phyloP scores from a whole-genome alignment of 2,888 invertebrate genomes.

The Sceliomorpha sp. region DNA sequence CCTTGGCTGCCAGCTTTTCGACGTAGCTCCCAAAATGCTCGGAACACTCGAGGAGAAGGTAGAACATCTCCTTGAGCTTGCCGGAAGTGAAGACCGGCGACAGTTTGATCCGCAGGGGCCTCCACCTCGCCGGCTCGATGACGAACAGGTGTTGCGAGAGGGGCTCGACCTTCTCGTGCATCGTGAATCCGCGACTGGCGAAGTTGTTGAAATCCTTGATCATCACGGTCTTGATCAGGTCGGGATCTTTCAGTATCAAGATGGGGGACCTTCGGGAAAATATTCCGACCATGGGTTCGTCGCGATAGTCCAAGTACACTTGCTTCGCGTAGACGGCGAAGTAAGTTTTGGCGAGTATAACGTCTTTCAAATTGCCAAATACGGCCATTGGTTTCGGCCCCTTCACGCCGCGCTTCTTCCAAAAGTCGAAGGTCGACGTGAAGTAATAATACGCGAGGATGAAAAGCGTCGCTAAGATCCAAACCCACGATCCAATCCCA shows the following conservation, averaged over 20 bases:
- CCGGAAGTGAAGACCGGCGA: slow-evolving; percentile 81
- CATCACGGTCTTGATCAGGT: slow-evolving; percentile 40
- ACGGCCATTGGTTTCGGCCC: slow-evolving; percentile 74
- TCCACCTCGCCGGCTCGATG: slow-evolving; percentile 81
- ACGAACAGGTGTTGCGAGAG: slow-evolving; percentile 78
- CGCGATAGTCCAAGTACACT: slow-evolving; percentile 29
- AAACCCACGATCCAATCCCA: too few species aligned
- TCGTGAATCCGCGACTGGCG: slow-evolving; percentile 65
- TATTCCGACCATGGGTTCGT: slow-evolving; percentile 58
- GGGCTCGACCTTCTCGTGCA: slow-evolving; percentile 71
- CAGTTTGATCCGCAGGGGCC: slow-evolving; percentile 79
- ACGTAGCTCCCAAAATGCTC: slow-evolving; percentile 78
- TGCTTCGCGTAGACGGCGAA: not conserved
- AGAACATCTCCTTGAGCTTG: slow-evolving; percentile 81
- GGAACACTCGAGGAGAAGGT: slow-evolving; percentile 79
- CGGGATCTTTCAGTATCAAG: slow-evolving; percentile 60
- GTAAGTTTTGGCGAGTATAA: slow-evolving; percentile 57
- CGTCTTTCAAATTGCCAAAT: slow-evolving; percentile 78
- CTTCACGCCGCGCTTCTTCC: slow-evolving; percentile 75
- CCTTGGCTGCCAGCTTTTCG: slow-evolving; percentile 60
- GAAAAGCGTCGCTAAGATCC: too few species aligned
- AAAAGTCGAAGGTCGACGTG: slow-evolving; percentile 63
- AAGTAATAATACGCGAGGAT: slow-evolving; percentile 6
- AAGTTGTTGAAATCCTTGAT: slow-evolving; percentile 57
- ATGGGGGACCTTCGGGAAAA: slow-evolving; percentile 54